phyloP scores from a whole-genome alignment of 2,797 vertebrate species.

The Halcyon leucocephala region DNA sequence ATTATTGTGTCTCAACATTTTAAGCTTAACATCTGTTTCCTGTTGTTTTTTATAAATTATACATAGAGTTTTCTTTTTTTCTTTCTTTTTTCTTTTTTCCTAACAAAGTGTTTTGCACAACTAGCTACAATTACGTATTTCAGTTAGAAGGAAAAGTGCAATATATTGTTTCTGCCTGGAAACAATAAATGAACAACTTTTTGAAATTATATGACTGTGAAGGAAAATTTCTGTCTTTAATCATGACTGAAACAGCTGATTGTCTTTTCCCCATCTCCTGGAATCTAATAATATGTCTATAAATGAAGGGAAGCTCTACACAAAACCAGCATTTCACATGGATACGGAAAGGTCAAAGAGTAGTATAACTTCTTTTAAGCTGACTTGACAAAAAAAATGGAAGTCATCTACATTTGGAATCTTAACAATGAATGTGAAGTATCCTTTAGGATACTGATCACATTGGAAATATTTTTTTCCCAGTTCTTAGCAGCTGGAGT shows the following conservation, averaged over 20 bases:
- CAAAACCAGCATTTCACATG: neutral
- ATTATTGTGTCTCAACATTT: neutral
- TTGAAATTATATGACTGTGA: conserved; percentile 13
- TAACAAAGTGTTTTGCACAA: conserved; percentile 33
- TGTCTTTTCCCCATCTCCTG: neutral
- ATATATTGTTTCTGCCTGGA: conserved; percentile 50
- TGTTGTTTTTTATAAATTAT: neutral
- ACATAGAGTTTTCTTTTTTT: neutral
- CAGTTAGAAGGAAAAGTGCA: conserved; percentile 22
- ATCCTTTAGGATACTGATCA: neutral
- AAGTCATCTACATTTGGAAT: neutral
- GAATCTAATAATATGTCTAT: conserved; percentile 1
- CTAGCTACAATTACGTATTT: conserved; percentile 32
- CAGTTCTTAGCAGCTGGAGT: conserved; percentile 42
- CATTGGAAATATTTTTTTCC: neutral
- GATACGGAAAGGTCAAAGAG: conserved; percentile 9
- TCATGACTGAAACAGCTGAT: conserved; percentile 41
- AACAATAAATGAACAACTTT: conserved; percentile 48
- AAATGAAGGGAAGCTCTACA: neutral
- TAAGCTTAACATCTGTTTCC: conserved; percentile 58
- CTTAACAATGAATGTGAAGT: neutral
- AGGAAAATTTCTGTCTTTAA: conserved; percentile 56
- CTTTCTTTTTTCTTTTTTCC: neutral
- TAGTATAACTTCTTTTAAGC: neutral
- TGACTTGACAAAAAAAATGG: conserved; percentile 31